phyloP scores from a whole-genome alignment of 2,888 invertebrate genomes.

The Agrotis segetum region DNA sequence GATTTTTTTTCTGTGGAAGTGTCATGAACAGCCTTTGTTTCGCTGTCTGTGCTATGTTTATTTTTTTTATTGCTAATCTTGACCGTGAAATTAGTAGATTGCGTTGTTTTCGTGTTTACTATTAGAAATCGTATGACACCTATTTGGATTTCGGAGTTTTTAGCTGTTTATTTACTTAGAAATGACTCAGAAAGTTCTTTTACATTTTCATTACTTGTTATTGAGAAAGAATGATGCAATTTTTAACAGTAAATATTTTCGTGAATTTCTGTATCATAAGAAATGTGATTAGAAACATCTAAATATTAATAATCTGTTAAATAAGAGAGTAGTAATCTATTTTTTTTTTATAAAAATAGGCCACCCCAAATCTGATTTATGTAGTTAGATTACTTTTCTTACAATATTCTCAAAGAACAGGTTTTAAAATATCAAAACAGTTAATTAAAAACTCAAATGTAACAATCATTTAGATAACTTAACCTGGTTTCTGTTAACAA shows the following conservation, averaged over 20 bases:
- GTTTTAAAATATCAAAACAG: background rate
- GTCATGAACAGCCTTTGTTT: slow-evolving; percentile 85
- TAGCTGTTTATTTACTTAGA: slow-evolving; percentile 23
- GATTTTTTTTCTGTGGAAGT: slow-evolving; percentile 82
- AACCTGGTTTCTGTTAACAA: slow-evolving; percentile 28
- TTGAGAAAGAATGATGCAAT: slow-evolving; percentile 33
- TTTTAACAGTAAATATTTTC: slow-evolving; percentile 3
- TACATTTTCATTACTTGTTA: slow-evolving; percentile 17
- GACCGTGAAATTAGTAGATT: slow-evolving; percentile 86
- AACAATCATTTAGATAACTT: slow-evolving; percentile 36
- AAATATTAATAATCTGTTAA: background rate
- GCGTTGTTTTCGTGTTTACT: slow-evolving; percentile 80
- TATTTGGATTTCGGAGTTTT: slow-evolving; percentile 12
- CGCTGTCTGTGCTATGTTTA: slow-evolving; percentile 79
- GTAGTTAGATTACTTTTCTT: no score
- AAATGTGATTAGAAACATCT: slow-evolving; percentile 4
- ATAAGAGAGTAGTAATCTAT: background rate
- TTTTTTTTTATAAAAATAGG: no score
- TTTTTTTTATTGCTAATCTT: slow-evolving; percentile 85
- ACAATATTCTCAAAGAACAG: background rate
- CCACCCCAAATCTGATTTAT: no score
- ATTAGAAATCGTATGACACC: slow-evolving; percentile 49
- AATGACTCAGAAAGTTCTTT: slow-evolving; percentile 22
- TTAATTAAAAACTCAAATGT: background rate
- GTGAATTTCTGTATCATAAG: background rate